Conservation (phyloP, 64 coral and sea anemone species). For the Exaiptasia diaphana region DNA sequence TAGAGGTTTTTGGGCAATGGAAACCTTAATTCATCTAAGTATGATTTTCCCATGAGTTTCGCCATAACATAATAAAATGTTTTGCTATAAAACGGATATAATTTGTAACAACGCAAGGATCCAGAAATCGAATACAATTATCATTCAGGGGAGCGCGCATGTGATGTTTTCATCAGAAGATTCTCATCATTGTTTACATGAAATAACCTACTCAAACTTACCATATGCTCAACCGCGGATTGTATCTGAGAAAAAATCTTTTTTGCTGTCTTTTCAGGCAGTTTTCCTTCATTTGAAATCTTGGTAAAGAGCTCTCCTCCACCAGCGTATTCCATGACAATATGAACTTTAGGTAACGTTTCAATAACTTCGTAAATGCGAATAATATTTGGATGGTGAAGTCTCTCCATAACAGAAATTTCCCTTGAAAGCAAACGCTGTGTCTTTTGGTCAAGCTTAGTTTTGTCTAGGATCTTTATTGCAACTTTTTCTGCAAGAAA, state of each 20-base stretch:
- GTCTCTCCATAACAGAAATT: conserved; percentile 96
- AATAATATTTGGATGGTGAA: conserved; percentile 96
- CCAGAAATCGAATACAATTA: no score
- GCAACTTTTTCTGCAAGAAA: conserved; percentile 94
- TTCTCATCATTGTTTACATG: no score
- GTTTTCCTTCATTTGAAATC: conserved; percentile 95
- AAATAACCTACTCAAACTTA: no score
- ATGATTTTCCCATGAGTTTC: no score
- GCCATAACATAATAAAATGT: no score
- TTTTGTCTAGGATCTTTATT: conserved; percentile 97
- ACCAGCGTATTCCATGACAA: conserved; percentile 91
- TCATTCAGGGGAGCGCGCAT: no score
- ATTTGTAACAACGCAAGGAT: no score
- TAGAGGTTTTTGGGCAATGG: no score
- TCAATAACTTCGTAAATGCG: conserved; percentile 97
- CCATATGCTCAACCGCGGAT: conserved; percentile 96
- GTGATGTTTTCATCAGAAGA: no score
- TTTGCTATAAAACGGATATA: no score
- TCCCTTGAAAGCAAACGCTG: conserved; percentile 88
- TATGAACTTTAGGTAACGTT: conserved; percentile 81
- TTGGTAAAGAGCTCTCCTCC: conserved; percentile 92
- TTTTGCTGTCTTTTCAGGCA: conserved; percentile 73
- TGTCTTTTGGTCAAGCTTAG: conserved; percentile 94
- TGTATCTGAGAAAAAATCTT: conserved; percentile 82
- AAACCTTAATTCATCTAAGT: no score